Conservation (phyloP, 2,888 invertebrate species). For the Laspeyria flexula region DNA sequence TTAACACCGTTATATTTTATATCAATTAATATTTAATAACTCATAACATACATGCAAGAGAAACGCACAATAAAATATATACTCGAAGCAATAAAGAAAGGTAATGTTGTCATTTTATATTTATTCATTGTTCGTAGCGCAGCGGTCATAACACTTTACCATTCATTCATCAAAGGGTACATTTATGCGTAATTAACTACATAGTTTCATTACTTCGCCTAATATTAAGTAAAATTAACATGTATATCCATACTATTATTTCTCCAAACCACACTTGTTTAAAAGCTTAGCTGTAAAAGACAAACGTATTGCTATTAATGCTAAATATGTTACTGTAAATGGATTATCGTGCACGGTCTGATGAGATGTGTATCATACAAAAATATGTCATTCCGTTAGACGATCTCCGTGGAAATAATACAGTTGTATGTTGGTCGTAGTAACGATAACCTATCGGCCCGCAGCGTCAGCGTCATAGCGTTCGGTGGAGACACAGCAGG, state of each 20-base stretch:
- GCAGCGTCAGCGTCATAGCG: conserved; percentile 60
- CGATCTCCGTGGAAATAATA: conserved; percentile 64
- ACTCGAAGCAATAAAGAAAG: neutral
- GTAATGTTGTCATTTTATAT: conserved; percentile 4
- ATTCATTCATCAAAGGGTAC: conserved; percentile 30
- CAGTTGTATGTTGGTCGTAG: conserved; percentile 70
- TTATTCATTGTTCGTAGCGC: conserved; percentile 9
- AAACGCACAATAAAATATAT: conserved; percentile 2
- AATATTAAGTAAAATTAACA: conserved; percentile 6
- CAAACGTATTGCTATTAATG: conserved; percentile 65
- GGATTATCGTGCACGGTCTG: conserved; percentile 67
- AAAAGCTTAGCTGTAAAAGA: conserved; percentile 53
- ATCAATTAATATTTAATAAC: conserved; percentile 8
- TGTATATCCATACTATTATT: neutral
- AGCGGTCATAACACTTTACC: conserved; percentile 3
- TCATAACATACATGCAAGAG: conserved; percentile 1
- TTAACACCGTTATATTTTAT: conserved; percentile 5
- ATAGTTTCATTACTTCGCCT: conserved; percentile 2
- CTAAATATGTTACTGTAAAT: conserved; percentile 71
- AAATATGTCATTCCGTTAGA: conserved; percentile 79
- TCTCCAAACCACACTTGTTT: neutral
- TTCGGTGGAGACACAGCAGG: conserved; percentile 69
- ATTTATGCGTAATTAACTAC: conserved; percentile 5
- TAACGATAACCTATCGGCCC: conserved; percentile 79
- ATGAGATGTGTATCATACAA: conserved; percentile 74